Conservation (phyloP, 2,888 invertebrate species). For the Daptonema setosum region DNA sequence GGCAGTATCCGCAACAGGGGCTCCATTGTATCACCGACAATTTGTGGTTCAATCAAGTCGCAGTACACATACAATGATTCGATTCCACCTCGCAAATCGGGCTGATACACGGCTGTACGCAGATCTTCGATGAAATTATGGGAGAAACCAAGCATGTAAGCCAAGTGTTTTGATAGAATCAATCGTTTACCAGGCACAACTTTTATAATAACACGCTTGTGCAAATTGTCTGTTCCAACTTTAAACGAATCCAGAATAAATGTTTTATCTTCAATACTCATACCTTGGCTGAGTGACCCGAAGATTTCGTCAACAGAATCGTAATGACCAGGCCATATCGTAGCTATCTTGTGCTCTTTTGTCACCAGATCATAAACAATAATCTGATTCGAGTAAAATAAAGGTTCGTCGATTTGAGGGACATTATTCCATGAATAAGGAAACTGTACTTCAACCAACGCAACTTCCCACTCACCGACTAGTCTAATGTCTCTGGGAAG, state of each 20-base stretch:
- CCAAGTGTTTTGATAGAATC: background rate
- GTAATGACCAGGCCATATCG: background rate
- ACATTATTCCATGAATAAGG: background rate
- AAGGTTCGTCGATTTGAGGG: too few relatives aligned
- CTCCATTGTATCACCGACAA: background rate
- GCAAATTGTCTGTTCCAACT: background rate
- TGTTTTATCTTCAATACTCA: background rate
- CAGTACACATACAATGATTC: conserved; percentile 1
- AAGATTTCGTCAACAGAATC: background rate
- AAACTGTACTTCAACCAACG: conserved; percentile 1
- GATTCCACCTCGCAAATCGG: conserved; percentile 1
- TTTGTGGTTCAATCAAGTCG: background rate
- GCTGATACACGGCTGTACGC: background rate
- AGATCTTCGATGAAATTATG: background rate
- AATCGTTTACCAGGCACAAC: too few relatives aligned
- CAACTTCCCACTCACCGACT: conserved; percentile 4
- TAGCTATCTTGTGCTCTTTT: too few relatives aligned
- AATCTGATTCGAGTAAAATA: too few relatives aligned
- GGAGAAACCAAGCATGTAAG: background rate
- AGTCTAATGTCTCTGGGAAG: background rate
- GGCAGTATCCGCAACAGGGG: background rate
- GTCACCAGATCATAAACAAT: too few relatives aligned
- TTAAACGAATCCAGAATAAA: background rate
- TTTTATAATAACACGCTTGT: too few relatives aligned
- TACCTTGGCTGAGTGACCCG: background rate